Conservation (phyloP, 2,797 vertebrate species). For the Sebastes nivosus region DNA sequence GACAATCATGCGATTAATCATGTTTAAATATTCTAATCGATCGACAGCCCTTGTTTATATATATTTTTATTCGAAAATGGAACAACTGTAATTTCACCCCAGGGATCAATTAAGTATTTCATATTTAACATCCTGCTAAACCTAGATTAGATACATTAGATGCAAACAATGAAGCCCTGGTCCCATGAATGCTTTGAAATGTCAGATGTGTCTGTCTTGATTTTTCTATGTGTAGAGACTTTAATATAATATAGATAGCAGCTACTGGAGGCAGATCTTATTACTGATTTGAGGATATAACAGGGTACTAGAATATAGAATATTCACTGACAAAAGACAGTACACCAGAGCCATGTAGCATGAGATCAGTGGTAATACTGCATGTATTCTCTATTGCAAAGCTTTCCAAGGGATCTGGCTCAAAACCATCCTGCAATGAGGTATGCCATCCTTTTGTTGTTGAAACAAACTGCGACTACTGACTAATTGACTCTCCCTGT, state of each 20-base stretch:
- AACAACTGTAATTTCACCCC: too few relatives aligned
- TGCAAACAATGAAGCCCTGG: neutral
- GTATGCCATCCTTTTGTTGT: slow-evolving; percentile 72
- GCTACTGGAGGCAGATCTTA: neutral
- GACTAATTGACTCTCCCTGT: slow-evolving; percentile 33
- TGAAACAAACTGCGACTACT: slow-evolving; percentile 55
- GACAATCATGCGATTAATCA: too few relatives aligned
- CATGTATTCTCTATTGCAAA: slow-evolving; percentile 83
- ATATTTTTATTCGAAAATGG: too few relatives aligned
- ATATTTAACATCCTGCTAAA: neutral
- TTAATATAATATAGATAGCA: too few relatives aligned
- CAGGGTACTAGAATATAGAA: neutral
- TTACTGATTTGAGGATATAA: neutral
- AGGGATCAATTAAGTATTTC: too few relatives aligned
- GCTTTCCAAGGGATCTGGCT: slow-evolving; percentile 83
- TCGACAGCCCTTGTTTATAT: too few relatives aligned
- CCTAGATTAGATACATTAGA: neutral
- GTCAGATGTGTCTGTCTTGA: neutral
- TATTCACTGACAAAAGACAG: neutral
- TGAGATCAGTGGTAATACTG: slow-evolving; percentile 57
- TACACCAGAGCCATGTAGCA: neutral
- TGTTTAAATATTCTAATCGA: too few relatives aligned
- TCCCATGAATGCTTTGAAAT: neutral
- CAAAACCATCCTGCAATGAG: slow-evolving; percentile 83
- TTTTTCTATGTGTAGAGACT: neutral